Percentiles rank a stretch among this genome's conserved stretches.
Conservation (phyloP, 2,113 vertebrate genomes). For the Hippocampus guttulatus region DNA sequence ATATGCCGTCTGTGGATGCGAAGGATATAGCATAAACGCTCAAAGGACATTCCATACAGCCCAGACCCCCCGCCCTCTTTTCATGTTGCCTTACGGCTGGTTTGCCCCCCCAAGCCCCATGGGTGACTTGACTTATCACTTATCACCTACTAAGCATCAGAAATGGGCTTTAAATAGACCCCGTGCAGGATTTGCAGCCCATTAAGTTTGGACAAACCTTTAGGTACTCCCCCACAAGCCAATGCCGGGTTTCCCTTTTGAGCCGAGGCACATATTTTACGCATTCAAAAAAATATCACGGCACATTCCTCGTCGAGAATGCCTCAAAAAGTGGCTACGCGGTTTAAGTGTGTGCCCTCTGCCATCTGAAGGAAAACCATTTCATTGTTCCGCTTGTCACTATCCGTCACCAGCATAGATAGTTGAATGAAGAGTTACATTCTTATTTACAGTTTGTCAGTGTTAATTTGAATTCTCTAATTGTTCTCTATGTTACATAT, state of each 20-base stretch:
- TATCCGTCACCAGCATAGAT: not conserved
- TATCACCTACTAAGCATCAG: not conserved
- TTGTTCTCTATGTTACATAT: too few species aligned
- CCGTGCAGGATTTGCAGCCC: too few species aligned
- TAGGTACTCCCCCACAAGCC: not conserved
- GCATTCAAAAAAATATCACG: not conserved
- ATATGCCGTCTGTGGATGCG: too few species aligned
- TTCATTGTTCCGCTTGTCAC: not conserved
- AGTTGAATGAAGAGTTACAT: not conserved
- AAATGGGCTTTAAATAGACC: slow-evolving; percentile 1
- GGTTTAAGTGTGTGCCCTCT: not conserved
- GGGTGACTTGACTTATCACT: slow-evolving; percentile 4
- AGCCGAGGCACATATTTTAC: too few species aligned
- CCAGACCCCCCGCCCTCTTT: slow-evolving; percentile 6
- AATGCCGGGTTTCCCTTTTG: not conserved
- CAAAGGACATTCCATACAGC: too few species aligned
- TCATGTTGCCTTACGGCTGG: slow-evolving; percentile 22
- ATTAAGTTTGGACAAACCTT: not conserved
- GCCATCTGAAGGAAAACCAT: not conserved
- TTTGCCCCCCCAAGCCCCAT: not conserved
- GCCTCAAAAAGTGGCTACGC: not conserved
- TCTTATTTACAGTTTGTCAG: not conserved
- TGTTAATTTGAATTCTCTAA: too few species aligned
- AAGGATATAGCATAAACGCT: too few species aligned
- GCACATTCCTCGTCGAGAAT: not conserved